These are phyloP conservation scores for Corticium candelabrum DNA, from an alignment of 37 sponge, comb jelly and placozoan genomes.

Conservation along the genomic window DNA sequence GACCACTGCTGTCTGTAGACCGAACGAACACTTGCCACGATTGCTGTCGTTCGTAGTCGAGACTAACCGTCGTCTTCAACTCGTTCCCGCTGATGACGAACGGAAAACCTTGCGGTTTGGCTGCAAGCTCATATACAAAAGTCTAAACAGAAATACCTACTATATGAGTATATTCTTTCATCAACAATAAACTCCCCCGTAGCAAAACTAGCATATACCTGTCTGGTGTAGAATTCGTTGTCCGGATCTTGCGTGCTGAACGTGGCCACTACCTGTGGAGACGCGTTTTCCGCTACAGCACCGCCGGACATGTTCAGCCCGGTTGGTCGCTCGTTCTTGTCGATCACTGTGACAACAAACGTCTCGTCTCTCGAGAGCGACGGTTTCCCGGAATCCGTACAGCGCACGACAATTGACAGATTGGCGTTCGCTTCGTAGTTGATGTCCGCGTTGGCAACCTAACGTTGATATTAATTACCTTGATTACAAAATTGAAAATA, in stretches of 20 bases:
- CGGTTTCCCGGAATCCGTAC: background rate
- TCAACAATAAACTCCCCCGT: too few species aligned
- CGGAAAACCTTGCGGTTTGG: background rate
- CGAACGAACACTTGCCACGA: background rate
- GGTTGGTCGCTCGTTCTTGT: background rate
- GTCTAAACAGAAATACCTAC: background rate
- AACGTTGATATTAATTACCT: background rate
- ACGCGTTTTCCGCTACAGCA: background rate
- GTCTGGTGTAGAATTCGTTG: background rate
- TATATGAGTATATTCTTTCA: too few species aligned
- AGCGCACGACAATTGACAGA: background rate
- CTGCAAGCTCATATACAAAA: background rate
- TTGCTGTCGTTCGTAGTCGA: background rate
- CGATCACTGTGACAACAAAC: background rate
- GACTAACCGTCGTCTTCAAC: background rate
- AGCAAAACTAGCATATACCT: too few species aligned
- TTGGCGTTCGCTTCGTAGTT: background rate
- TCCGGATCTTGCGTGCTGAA: conserved; percentile 9
- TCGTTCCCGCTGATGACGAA: conserved; percentile 1
- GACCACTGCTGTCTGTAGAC: conserved; percentile 1
- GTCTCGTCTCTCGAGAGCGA: background rate
- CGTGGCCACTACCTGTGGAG: background rate
- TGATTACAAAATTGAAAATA: background rate
- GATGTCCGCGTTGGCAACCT: background rate
- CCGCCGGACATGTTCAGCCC: background rate